Evolutionary conservation across 2,113 vertebrate genomes (phyloP).

Genomic region (Clupea harengus): DNA sequence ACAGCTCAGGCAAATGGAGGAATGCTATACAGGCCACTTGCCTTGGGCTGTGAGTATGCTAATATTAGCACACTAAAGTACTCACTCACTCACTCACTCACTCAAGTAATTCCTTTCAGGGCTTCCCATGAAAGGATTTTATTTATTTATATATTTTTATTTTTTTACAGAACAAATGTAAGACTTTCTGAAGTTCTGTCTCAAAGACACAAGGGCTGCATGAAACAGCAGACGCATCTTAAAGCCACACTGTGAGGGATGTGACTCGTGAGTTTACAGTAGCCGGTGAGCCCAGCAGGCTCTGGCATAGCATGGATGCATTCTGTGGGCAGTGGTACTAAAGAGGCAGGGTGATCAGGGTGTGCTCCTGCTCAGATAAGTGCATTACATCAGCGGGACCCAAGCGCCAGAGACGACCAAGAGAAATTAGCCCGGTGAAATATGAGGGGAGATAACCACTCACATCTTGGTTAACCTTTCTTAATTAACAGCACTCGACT

Average conservation of each 20-base stretch:
- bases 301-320: background rate
- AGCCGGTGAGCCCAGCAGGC: background rate
- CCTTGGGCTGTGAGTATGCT: background rate
- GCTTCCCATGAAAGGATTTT: background rate
- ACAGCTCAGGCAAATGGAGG: background rate
- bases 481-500: constrained; percentile 81
- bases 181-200: background rate
- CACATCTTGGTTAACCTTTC: constrained; percentile 80
- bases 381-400: constrained; percentile 44
- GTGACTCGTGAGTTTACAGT: too few relatives aligned
- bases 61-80: background rate
- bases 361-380: constrained; percentile 28
- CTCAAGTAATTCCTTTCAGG: background rate
- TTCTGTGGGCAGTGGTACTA: background rate
- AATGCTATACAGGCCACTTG: background rate
- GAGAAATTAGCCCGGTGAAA: constrained; percentile 50
- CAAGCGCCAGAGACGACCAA: constrained; percentile 24
- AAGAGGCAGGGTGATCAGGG: background rate
- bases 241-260: background rate
- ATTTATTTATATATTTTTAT: background rate
- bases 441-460: constrained; percentile 46
- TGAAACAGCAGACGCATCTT: background rate
- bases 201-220: background rate
- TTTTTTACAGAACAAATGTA: background rate
- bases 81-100: too few relatives aligned